These are phyloP conservation scores for Chalcosyrphus nemorum DNA, from an alignment of 2,888 invertebrate genomes.

Conservation along the genomic window DNA sequence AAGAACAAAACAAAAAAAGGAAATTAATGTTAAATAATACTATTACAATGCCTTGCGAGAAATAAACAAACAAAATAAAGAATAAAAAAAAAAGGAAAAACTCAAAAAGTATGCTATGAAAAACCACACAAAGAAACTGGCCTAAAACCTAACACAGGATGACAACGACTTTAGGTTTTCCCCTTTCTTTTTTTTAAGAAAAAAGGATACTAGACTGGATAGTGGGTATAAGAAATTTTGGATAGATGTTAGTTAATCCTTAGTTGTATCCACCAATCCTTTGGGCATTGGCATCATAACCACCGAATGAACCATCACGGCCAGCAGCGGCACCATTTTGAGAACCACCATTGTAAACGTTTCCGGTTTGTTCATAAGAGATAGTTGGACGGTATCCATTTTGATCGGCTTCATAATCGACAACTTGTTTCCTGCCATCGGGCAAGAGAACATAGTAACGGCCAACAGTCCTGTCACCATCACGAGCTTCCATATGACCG, in stretches of 20 bases:
- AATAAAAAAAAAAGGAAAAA: slow-evolving; percentile 25
- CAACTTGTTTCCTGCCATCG: slow-evolving; percentile 88
- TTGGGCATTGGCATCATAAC: slow-evolving; percentile 69
- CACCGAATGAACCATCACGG: slow-evolving; percentile 69
- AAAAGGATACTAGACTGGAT: slow-evolving; percentile 75
- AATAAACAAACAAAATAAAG: slow-evolving; percentile 50
- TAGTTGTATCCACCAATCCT: slow-evolving; percentile 77
- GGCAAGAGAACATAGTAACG: slow-evolving; percentile 86
- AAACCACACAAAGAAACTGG: slow-evolving; percentile 61
- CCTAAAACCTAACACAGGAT: slow-evolving; percentile 64
- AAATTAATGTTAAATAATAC: slow-evolving; percentile 54
- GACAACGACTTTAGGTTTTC: slow-evolving; percentile 61
- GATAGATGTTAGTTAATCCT: slow-evolving; percentile 68
- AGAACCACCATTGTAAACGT: slow-evolving; percentile 76
- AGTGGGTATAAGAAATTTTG: slow-evolving; percentile 71
- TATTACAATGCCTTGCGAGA: slow-evolving; percentile 33
- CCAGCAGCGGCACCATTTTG: slow-evolving; percentile 71
- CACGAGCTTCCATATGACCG: slow-evolving; percentile 86
- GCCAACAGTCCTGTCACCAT: slow-evolving; percentile 86
- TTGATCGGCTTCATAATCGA: slow-evolving; percentile 87
- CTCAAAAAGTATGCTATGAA: no score
- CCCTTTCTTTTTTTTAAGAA: no score
- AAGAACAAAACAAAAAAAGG: slow-evolving; percentile 21
- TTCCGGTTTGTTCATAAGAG: slow-evolving; percentile 85
- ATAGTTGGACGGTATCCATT: slow-evolving; percentile 87